A percentile compares a stretch with the other conserved stretches of the same genome.
Conservation (phyloP, 2,113 vertebrate genomes). For the Crocuta crocuta region DNA sequence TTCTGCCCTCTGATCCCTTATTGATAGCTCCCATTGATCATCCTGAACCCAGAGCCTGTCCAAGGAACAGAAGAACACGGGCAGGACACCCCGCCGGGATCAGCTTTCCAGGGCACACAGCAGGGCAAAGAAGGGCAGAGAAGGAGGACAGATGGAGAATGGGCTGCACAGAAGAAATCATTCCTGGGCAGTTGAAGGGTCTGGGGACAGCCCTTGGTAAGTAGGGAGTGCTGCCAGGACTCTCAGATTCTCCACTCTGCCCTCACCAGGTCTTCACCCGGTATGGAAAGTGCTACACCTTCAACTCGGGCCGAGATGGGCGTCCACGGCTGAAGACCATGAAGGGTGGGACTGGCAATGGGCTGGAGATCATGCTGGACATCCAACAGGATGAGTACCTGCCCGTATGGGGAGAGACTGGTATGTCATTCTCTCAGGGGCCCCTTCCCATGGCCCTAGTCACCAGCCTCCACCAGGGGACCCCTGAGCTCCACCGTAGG, state of each 20-base stretch:
- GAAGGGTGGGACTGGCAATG: constrained; percentile 98
- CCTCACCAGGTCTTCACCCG: constrained; percentile 95
- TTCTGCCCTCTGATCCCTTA: neutral
- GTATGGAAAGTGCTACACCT: constrained; percentile 99
- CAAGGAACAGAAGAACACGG: neutral
- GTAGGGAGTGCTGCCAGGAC: neutral
- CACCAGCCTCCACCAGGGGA: neutral
- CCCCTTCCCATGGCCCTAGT: neutral
- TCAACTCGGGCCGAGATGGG: constrained; percentile 96
- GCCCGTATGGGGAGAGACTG: constrained; percentile 98
- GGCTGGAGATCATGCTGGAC: constrained; percentile 98
- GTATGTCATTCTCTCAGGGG: constrained; percentile 83
- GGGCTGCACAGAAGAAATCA: neutral
- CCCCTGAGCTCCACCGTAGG: neutral
- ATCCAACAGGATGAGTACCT: constrained; percentile 99
- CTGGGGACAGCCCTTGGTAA: neutral
- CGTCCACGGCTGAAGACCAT: constrained; percentile 93
- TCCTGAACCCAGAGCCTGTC: neutral
- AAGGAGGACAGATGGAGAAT: neutral
- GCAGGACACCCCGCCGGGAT: neutral
- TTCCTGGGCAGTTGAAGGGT: neutral
- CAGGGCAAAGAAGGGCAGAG: neutral
- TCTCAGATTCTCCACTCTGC: constrained; percentile 47
- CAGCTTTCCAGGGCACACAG: neutral
- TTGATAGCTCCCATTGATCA: neutral